A percentile compares a stretch with the other conserved stretches of the same genome.
Conservation (phyloP, 2,113 vertebrate genomes). For the Sturnus vulgaris region DNA sequence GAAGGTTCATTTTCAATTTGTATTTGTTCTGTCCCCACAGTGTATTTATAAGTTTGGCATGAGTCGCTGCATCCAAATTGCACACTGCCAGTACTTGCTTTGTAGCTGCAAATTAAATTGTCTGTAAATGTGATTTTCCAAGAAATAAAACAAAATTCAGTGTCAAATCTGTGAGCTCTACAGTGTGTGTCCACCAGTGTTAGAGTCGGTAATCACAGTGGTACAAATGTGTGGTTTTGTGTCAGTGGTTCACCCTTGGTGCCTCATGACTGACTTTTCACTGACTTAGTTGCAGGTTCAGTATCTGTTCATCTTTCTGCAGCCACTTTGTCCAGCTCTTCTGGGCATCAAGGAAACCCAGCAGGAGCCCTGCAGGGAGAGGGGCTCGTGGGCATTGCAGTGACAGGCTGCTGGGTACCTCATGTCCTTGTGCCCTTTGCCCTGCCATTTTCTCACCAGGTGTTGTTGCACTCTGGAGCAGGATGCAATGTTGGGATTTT, state of each 20-base stretch:
- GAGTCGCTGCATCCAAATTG: background rate
- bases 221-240: background rate
- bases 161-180: background rate
- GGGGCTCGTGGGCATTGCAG: background rate
- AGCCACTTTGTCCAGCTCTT: accelerated
- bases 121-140: background rate
- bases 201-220: background rate
- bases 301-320: background rate
- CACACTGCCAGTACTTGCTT: background rate
- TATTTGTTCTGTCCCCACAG: constrained; percentile 8
- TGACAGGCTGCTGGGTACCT: background rate
- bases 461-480: background rate
- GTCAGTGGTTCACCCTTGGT: background rate
- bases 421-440: background rate
- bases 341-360: background rate
- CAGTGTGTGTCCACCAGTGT: background rate
- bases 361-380: background rate
- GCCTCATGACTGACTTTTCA: background rate
- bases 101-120: background rate
- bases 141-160: background rate
- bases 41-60: constrained; percentile 13
- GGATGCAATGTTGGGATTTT: background rate
- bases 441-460: background rate
- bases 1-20: background rate
- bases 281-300: background rate